Conservation (phyloP, 2,888 invertebrate species). For the Tenthredo notha region DNA sequence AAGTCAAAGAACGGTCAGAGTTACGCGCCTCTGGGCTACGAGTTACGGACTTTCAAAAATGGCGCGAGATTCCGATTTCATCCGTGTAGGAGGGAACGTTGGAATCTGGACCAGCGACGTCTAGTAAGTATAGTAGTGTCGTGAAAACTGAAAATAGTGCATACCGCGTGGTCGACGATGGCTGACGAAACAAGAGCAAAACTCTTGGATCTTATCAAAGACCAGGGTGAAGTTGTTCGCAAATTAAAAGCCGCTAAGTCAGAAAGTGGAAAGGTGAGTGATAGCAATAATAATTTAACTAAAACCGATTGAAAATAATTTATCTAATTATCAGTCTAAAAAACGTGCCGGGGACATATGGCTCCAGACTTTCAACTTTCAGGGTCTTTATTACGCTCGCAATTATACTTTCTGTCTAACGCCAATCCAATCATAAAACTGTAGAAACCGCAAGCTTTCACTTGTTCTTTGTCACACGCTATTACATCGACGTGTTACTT, state of each 20-base stretch:
- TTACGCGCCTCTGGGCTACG: neutral
- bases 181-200: constrained; percentile 79
- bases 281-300: neutral
- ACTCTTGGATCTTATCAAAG: constrained; percentile 83
- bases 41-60: neutral
- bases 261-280: constrained; percentile 86
- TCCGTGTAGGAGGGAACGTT: neutral
- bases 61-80: constrained; percentile 10
- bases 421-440: neutral
- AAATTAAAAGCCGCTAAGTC: constrained; percentile 91
- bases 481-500: neutral
- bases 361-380: constrained; percentile 24
- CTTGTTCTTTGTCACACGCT: neutral
- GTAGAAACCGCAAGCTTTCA: constrained; percentile 11
- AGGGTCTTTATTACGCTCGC: constrained; percentile 28
- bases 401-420: neutral
- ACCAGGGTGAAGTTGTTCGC: constrained; percentile 90
- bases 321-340: neutral
- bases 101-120: constrained; percentile 18
- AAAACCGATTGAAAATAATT: neutral
- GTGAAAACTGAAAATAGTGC: neutral
- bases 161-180: constrained; percentile 64
- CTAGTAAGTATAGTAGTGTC: neutral
- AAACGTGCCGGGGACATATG: constrained; percentile 34
- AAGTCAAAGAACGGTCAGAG: neutral